Evolutionary conservation across 2,797 vertebrate species (phyloP).

Genomic region (Coilia nasus): DNA sequence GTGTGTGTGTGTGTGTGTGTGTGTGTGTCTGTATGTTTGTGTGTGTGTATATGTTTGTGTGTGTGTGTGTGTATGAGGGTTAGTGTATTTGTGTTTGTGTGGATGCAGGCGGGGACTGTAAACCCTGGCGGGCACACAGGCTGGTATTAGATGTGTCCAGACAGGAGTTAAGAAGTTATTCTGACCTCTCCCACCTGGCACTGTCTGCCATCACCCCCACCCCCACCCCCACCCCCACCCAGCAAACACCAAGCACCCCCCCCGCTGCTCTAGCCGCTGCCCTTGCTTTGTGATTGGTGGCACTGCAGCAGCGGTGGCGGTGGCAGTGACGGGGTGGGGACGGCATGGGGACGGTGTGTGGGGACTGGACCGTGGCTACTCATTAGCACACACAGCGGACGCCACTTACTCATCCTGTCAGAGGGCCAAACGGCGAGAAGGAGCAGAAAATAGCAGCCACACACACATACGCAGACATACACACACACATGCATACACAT

Average conservation of each 20-base stretch:
- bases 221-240: not conserved
- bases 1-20: not conserved
- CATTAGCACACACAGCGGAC: slow-evolving; percentile 48
- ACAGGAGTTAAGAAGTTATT: not conserved
- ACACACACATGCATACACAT: not conserved
- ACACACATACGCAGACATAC: not conserved
- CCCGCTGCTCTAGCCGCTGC: not conserved
- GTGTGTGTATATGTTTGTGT: not conserved
- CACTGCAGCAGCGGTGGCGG: not conserved
- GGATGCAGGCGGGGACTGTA: not conserved
- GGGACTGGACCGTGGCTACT: slow-evolving; percentile 28
- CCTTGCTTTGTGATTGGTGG: slow-evolving; percentile 7
- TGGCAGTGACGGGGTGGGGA: not conserved
- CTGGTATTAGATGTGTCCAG: slow-evolving; percentile 4
- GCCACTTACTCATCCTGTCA: slow-evolving; percentile 55
- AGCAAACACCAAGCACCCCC: not conserved
- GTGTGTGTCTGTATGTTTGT: not conserved
- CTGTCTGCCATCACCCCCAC: not conserved
- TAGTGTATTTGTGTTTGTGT: not conserved
- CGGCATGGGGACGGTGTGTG: not conserved
- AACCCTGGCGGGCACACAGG: not conserved
- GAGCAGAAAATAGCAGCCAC: slow-evolving; percentile 37
- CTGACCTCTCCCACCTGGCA: not conserved
- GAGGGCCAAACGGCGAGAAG: slow-evolving; percentile 33
- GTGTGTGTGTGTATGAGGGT: not conserved